Evolutionary conservation across 2,797 vertebrate genomes (phyloP), one percentile per base, ranked within the genome.

Genomic region (Micromesistius poutassou): DNA sequence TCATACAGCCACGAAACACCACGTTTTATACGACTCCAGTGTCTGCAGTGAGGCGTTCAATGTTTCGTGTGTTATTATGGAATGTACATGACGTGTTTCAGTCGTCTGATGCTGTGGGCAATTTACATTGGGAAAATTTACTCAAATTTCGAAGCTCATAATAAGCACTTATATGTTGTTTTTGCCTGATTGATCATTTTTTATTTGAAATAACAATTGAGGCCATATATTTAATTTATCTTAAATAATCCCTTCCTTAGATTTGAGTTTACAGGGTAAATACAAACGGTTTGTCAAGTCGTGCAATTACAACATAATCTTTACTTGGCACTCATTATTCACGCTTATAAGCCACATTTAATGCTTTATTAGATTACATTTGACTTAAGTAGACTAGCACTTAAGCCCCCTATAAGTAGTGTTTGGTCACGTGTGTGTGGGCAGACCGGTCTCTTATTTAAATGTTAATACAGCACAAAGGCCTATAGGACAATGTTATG

Each of bases 261-360:
- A 25, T 62, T n/a, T 62, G 55, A 1, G 5, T 19, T 62, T 62
- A 62, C 16, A 62, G 55, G 55, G 7, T 62, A 25, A 62, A 62
- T n/a, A 62, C n/a, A 72, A 30, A 78, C 35, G 25, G 35, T 79
- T 55, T 77, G 68, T 78, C 50, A 74, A 76, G 74, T 82, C 75
- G 71, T 80, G 71, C n/a, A 78, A 77, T 80, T 72, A 77, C 75
- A 25, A 62, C 55, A 4, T 62, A 62, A 62, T 62, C 55, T 62
- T 62, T n/a, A 62, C 55, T 25, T 62, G 50, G 13, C n/a, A 5
- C 6, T 25, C 55, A 25, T 62, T 62, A 62, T 62, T 19, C 55
- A 62, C 55, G 22, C 22, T 62, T 62, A 62, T 62, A 62, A 62
- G 55, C 55, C 68, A 71, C 68, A 71, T 31, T 71, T 31, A 31